phyloP scores from a whole-genome alignment of 37 sponge, comb jelly and placozoan genomes.

The Beroe ovata region DNA sequence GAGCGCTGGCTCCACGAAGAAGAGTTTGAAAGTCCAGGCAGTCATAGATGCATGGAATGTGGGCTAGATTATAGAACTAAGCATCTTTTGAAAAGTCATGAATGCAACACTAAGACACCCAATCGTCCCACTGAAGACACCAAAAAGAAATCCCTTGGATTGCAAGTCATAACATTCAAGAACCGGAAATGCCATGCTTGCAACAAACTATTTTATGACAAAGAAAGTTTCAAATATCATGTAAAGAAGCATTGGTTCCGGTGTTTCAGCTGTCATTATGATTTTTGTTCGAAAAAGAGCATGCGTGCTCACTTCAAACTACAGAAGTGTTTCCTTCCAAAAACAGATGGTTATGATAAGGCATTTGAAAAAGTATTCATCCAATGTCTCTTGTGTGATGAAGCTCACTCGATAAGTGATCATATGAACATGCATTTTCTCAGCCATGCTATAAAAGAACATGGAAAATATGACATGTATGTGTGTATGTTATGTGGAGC shows the following conservation, averaged over 20 bases:
- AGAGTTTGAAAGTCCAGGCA: constrained; percentile 2
- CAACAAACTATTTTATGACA: constrained; percentile 16
- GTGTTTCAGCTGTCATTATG: constrained; percentile 32
- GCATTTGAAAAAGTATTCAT: neutral
- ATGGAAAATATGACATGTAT: constrained; percentile 46
- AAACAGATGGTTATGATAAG: constrained; percentile 10
- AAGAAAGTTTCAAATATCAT: constrained; percentile 56
- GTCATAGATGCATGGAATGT: constrained; percentile 39
- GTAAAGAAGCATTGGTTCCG: constrained; percentile 51
- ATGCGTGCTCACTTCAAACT: constrained; percentile 40
- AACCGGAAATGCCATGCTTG: constrained; percentile 43
- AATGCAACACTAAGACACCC: neutral
- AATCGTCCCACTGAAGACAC: neutral
- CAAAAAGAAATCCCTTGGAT: neutral
- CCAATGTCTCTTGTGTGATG: neutral
- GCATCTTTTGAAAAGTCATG: neutral
- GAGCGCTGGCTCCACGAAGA: constrained; percentile 48
- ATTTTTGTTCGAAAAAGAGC: constrained; percentile 31
- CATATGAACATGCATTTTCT: constrained; percentile 18
- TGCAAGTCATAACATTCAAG: neutral
- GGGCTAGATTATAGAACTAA: constrained; percentile 31
- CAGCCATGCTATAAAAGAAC: constrained; percentile 18
- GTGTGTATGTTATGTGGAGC: constrained; percentile 31
- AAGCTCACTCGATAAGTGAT: neutral
- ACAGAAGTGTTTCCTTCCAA: constrained; percentile 30